A percentile compares a stretch with the other conserved stretches of the same genome.
phyloP scores from a whole-genome alignment of 2,888 invertebrate species.

The Quadriops clusia region DNA sequence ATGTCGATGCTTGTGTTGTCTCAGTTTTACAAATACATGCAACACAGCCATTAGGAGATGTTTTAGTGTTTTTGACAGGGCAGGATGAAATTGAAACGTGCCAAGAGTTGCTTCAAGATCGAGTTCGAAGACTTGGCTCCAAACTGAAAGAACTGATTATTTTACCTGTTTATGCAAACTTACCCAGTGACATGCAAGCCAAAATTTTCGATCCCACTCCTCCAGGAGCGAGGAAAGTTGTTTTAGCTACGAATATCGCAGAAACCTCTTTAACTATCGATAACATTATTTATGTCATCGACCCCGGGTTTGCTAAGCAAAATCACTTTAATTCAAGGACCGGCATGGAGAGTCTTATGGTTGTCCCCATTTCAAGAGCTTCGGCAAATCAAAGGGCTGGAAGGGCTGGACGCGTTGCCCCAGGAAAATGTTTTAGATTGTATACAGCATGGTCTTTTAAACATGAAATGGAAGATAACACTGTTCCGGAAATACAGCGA shows the following conservation, averaged over 20 bases:
- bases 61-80: slow-evolving; percentile 92
- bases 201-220: slow-evolving; percentile 98
- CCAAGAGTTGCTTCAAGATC: slow-evolving; percentile 78
- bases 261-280: slow-evolving; percentile 99
- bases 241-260: slow-evolving; percentile 96
- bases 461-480: slow-evolving; percentile 95
- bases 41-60: slow-evolving; percentile 91
- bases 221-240: slow-evolving; percentile 89
- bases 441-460: slow-evolving; percentile 99
- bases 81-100: slow-evolving; percentile 87
- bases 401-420: slow-evolving; percentile 88
- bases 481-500: slow-evolving; percentile 95
- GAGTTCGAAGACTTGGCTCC: slow-evolving; percentile 82
- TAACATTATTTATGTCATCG: slow-evolving; percentile 96
- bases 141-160: slow-evolving; percentile 88
- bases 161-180: slow-evolving; percentile 93
- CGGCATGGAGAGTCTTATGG: slow-evolving; percentile 96
- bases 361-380: slow-evolving; percentile 96
- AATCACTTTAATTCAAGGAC: slow-evolving; percentile 96
- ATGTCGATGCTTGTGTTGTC: slow-evolving; percentile 95
- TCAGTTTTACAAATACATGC: slow-evolving; percentile 96
- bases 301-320: slow-evolving; percentile 99
- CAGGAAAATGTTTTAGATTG: slow-evolving; percentile 95
- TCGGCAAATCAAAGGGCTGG: slow-evolving; percentile 97
- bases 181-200: slow-evolving; percentile 97